Conservation (phyloP, 2,888 invertebrate species). For the Pristionchus mayeri region DNA sequence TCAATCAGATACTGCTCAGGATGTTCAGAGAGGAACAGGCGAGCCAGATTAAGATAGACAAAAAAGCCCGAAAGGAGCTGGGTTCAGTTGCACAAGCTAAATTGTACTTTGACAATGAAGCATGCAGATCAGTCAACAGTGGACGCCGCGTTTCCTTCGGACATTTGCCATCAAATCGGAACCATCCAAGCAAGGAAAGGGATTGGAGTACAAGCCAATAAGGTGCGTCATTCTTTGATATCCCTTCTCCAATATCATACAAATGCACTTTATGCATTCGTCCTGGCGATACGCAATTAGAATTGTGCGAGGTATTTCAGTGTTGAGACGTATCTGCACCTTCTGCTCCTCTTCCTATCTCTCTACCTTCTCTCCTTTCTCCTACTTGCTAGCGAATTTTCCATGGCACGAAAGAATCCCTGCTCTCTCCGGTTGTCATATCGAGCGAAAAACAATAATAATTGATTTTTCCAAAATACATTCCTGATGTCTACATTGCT, state of each 20-base stretch:
- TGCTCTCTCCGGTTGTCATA: not conserved
- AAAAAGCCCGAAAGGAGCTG: too few species aligned
- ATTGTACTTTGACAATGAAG: too few species aligned
- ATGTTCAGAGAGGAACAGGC: slow-evolving; percentile 34
- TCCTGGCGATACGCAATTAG: not conserved
- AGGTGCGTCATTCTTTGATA: too few species aligned
- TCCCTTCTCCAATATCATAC: too few species aligned
- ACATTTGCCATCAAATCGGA: not conserved
- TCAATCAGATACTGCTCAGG: slow-evolving; percentile 26
- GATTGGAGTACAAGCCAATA: not conserved
- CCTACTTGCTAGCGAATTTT: not conserved
- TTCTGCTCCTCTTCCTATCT: not conserved
- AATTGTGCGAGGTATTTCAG: not conserved
- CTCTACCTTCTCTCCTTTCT: slow-evolving; percentile 2
- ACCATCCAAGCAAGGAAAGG: not conserved
- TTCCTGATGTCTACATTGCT: not conserved
- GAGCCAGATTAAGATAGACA: too few species aligned
- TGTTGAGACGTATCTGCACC: not conserved
- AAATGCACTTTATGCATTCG: too few species aligned
- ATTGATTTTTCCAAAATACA: too few species aligned
- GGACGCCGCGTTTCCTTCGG: slow-evolving; percentile 8
- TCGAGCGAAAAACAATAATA: too few species aligned
- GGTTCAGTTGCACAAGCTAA: too few species aligned
- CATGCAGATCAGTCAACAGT: not conserved
- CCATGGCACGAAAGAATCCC: not conserved